phyloP scores from a whole-genome alignment of 2,113 vertebrate genomes.

The Tamias sibiricus region DNA sequence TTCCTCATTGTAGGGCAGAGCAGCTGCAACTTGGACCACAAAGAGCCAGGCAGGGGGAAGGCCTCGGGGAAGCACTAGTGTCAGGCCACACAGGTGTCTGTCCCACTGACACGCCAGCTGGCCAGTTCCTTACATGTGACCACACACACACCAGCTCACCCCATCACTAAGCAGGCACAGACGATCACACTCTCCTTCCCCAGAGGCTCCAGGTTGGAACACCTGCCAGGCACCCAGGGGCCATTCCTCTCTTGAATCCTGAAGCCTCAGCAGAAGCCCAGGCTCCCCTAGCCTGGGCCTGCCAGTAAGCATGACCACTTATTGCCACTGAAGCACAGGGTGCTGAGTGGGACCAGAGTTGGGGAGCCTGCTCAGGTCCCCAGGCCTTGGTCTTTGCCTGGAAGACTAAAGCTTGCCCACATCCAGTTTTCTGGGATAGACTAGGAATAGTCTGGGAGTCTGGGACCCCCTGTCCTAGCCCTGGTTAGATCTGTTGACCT shows the following conservation, averaged over 20 bases:
- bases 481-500: neutral
- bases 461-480: neutral
- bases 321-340: neutral
- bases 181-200: rapidly evolving
- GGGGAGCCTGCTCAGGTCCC: neutral
- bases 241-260: neutral
- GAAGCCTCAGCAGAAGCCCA: neutral
- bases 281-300: neutral
- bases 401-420: neutral
- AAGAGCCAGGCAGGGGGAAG: neutral
- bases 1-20: neutral
- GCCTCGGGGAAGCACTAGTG: neutral
- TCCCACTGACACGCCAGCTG: neutral
- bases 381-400: neutral
- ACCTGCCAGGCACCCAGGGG: neutral
- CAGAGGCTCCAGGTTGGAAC: too few species aligned
- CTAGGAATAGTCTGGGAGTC: neutral
- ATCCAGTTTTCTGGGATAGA: neutral
- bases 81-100: rapidly evolving
- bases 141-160: too few species aligned
- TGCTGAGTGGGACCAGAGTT: neutral
- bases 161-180: too few species aligned
- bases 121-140: rapidly evolving
- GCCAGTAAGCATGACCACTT: neutral
- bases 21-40: neutral